These are phyloP conservation scores for Sus scrofa DNA, from an alignment of 2,113 vertebrate genomes.

Conservation along the genomic window T2T-Sscrofa CM000820.6:98370501-98371000, in stretches of 20 bases:
- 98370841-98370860: constrained; percentile 70
- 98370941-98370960: constrained; percentile 75
- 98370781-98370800: not conserved
- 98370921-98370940: constrained; percentile 77
- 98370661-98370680: not conserved
- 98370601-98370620: not conserved
- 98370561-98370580: constrained; percentile 18
- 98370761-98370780: not conserved
- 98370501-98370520: no score
- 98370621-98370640: not conserved
- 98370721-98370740: not conserved
- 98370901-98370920: constrained; percentile 58
- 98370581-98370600: not conserved
- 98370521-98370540: not conserved
- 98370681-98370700: not conserved
- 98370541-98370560: not conserved
- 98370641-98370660: not conserved
- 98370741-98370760: not conserved
- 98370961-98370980: constrained; percentile 73
- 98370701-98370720: not conserved
- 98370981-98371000: constrained; percentile 54
- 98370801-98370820: not conserved
- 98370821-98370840: constrained; percentile 63
- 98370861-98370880: constrained; percentile 75
- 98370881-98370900: constrained; percentile 70